Percentiles rank a stretch among this genome's conserved stretches.
Evolutionary conservation across 2,113 vertebrate genomes (phyloP).

Genomic region (Alosa alosa): DNA sequence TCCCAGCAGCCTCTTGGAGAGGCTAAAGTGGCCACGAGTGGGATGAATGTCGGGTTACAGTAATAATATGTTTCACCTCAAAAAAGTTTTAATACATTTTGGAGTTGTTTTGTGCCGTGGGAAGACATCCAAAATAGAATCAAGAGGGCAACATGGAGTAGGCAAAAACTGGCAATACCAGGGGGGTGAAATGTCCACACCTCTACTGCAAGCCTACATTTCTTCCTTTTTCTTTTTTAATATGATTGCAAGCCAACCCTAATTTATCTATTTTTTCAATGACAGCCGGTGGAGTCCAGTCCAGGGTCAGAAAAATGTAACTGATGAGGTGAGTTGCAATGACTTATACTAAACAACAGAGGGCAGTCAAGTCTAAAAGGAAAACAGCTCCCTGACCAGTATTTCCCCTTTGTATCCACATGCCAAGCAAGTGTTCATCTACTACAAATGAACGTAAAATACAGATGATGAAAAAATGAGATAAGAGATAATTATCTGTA

Average conservation of each 20-base stretch:
- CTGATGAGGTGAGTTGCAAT: constrained; percentile 12
- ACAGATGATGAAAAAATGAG: no score
- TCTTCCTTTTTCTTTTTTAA: not conserved
- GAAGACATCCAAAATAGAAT: not conserved
- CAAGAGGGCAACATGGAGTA: not conserved
- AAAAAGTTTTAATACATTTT: not conserved
- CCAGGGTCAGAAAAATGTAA: not conserved
- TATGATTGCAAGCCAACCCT: not conserved
- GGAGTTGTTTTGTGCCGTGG: not conserved
- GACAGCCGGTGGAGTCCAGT: not conserved
- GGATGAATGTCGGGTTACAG: not conserved
- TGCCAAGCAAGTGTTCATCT: not conserved
- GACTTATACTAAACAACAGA: constrained; percentile 20
- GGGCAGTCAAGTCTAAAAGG: constrained; percentile 28
- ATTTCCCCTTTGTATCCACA: not conserved
- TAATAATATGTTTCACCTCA: not conserved
- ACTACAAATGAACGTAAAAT: not conserved
- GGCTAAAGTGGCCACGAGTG: no score
- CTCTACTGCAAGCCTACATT: not conserved
- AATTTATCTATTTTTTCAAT: not conserved
- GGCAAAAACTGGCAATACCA: not conserved
- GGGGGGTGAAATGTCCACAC: not conserved
- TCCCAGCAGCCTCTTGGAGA: not conserved
- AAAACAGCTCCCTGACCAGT: not conserved
- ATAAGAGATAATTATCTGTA: not conserved